phyloP scores from a whole-genome alignment of 2,113 vertebrate species.

The Zapus hudsonius region DNA sequence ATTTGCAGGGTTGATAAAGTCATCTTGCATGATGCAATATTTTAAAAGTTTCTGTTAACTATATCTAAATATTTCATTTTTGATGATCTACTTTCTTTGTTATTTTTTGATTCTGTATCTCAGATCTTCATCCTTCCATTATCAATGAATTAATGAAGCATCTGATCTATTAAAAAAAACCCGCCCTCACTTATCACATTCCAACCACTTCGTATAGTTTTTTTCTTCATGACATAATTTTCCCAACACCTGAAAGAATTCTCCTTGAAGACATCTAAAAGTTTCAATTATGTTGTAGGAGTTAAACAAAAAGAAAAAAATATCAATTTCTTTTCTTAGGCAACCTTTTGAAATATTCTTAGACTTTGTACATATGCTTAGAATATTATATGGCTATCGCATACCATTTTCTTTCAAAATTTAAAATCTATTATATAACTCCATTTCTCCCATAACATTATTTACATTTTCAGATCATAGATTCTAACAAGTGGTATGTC shows the following conservation, averaged over 20 bases:
- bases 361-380: neutral
- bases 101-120: neutral
- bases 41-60: neutral
- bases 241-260: neutral
- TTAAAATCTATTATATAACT: neutral
- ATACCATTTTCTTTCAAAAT: slow-evolving; percentile 5
- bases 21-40: neutral
- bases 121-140: neutral
- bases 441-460: neutral
- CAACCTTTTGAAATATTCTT: neutral
- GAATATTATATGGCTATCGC: neutral
- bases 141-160: neutral
- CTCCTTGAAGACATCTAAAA: neutral
- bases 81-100: neutral
- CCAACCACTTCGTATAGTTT: neutral
- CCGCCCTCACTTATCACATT: neutral
- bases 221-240: neutral
- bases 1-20: neutral
- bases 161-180: neutral
- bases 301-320: neutral
- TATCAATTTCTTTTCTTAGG: neutral
- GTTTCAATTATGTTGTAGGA: neutral
- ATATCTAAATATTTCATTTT: neutral
- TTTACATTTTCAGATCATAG: neutral
- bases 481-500: neutral